These are phyloP conservation scores for Formicarius rufipectus DNA, from an alignment of 2,113 vertebrate species.

Conservation along the genomic window DNA sequence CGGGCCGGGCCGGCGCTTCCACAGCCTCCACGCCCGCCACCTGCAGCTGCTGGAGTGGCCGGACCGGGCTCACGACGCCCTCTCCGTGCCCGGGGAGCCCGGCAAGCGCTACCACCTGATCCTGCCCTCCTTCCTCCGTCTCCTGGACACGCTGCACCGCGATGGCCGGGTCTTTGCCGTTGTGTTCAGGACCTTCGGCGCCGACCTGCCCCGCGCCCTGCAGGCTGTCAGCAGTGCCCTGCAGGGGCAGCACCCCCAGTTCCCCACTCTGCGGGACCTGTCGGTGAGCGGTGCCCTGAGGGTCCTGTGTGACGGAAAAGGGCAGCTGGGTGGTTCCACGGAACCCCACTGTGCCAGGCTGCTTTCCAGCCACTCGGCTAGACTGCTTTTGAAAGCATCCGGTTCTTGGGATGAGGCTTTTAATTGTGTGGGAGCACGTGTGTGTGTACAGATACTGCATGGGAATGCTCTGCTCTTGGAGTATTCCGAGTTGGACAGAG, in stretches of 20 bases:
- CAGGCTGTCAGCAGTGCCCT: slow-evolving; percentile 69
- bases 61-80: slow-evolving; percentile 64
- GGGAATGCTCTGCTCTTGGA: background rate
- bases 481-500: rapidly evolving
- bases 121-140: slow-evolving; percentile 87
- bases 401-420: background rate
- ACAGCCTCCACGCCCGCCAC: slow-evolving; percentile 70
- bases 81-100: slow-evolving; percentile 75
- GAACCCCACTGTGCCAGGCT: rapidly evolving
- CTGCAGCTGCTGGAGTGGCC: slow-evolving; percentile 83
- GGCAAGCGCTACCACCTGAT: slow-evolving; percentile 82
- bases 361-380: rapidly evolving
- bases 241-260: slow-evolving; percentile 82
- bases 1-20: slow-evolving; percentile 73
- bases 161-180: slow-evolving; percentile 77
- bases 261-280: slow-evolving; percentile 77
- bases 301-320: rapidly evolving
- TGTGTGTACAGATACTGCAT: background rate
- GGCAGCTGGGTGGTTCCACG: rapidly evolving
- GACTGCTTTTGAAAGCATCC: background rate
- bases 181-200: slow-evolving; percentile 85
- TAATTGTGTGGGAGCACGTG: rapidly evolving
- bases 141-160: slow-evolving; percentile 75
- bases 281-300: slow-evolving; percentile 12
- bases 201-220: slow-evolving; percentile 78